Percentiles rank a stretch among this genome's conserved stretches.
Conservation (phyloP, 2,888 invertebrate genomes). For the Acrobasis suavella region DNA sequence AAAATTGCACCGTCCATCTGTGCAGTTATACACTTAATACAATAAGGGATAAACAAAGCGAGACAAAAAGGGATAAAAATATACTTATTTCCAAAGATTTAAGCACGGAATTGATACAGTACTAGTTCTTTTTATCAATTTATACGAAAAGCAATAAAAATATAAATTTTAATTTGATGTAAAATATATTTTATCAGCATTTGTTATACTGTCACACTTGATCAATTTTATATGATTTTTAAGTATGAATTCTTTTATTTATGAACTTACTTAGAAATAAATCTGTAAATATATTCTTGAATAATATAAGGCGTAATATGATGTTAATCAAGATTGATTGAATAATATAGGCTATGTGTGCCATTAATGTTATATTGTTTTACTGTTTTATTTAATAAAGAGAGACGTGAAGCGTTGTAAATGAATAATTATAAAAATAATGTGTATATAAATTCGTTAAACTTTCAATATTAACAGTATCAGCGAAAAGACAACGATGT, state of each 20-base stretch:
- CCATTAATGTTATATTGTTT: constrained; percentile 69
- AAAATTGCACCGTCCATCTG: no score
- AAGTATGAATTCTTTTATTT: background rate
- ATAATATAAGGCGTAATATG: constrained; percentile 13
- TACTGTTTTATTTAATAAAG: constrained; percentile 39
- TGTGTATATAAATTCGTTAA: constrained; percentile 33
- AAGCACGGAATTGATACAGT: background rate
- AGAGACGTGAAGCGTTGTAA: constrained; percentile 15
- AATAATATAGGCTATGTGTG: constrained; percentile 78
- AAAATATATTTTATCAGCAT: constrained; percentile 38
- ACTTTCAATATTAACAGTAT: constrained; percentile 36
- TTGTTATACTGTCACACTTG: constrained; percentile 45
- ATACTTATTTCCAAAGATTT: background rate
- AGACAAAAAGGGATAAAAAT: no score
- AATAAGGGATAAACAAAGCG: no score
- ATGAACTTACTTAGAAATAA: background rate
- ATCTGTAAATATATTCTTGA: constrained; percentile 19
- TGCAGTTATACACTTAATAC: no score
- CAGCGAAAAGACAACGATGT: constrained; percentile 50
- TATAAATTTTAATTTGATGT: constrained; percentile 26
- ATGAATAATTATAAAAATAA: constrained; percentile 26
- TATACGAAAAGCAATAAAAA: background rate
- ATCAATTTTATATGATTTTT: constrained; percentile 7
- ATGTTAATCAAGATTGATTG: constrained; percentile 33
- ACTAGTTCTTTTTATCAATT: background rate